Base-by-base conservation (phyloP, 2,113 vertebrate species). In the Ranitomeya imitator region DNA sequence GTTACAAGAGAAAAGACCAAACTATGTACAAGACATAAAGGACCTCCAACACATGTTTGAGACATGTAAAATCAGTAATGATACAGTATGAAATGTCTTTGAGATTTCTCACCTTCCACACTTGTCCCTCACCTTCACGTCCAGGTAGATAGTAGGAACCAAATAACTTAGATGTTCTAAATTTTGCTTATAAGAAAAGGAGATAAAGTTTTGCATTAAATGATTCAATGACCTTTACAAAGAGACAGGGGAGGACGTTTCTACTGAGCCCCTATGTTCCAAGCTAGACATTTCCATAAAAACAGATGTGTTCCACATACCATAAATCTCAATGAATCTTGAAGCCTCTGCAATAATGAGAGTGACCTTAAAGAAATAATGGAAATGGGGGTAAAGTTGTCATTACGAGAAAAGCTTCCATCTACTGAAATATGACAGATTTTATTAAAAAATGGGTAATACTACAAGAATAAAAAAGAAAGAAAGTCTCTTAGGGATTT, bases 401-500 rank as follows among this genome's bases (percentile, higher is more conserved):
- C 87, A 89, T 89, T 89, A 89, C 77, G 73, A 85, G 59, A 85
- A 89, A 89, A 89, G 87, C 87, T 89, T 84, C 87, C 74, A 89
- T 89, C 87, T 79, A 89, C 74, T 85, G 57, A 89, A 85, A 89
- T 85, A 67, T 89, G 87, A 89, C 87, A 89, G 63, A 84, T 74
- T 89, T 89, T 89, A 89, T 85, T 89, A 89, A 89, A 89, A 89
- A 89, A 89, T 83, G 73, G 87, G 73, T 85, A 84, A 89, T 89
- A 85, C 73, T 79, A 85, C 23, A 83, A 67, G 73, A 69, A 85
- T 89, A 57, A 89, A 89, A 71, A 85, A 78, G 82, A 76, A 79
- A 79, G 76, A 85, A 79, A 79, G 83, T 79, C 87, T 69, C 82
- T 31, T 8, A 85, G 87, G 87, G 87, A 85, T 78, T 85, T 85